Evolutionary conservation across 2,888 invertebrate genomes (phyloP).

Genomic region (Amitus sp.): DNA sequence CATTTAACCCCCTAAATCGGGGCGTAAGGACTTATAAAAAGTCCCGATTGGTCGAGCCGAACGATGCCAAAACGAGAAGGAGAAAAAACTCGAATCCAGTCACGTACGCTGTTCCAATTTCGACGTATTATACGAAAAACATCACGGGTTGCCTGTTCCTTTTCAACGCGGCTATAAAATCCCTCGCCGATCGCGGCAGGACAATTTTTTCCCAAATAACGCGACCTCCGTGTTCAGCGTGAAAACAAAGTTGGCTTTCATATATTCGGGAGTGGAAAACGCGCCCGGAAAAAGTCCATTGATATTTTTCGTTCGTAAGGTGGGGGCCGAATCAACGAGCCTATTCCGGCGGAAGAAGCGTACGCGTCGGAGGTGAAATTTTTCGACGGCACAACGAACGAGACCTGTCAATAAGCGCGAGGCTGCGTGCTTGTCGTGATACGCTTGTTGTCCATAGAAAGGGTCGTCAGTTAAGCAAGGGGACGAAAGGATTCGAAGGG

Average conservation of each 20-base stretch:
- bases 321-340: neutral
- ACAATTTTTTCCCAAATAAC: too few species aligned
- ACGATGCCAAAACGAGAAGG: conserved; percentile 8
- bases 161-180: neutral
- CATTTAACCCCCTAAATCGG: too few species aligned
- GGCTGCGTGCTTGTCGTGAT: conserved; percentile 28
- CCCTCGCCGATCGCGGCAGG: neutral
- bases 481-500: conserved; percentile 37
- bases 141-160: conserved; percentile 10
- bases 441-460: conserved; percentile 21
- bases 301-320: neutral
- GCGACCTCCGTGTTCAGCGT: neutral
- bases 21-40: conserved; percentile 21
- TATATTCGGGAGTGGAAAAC: too few species aligned
- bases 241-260: neutral
- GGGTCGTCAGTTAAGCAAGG: conserved; percentile 29
- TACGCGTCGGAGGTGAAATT: too few species aligned
- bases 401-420: conserved; percentile 30
- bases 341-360: neutral
- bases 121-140: conserved; percentile 28
- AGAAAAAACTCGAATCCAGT: conserved; percentile 14
- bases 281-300: neutral
- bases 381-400: neutral
- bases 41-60: conserved; percentile 30
- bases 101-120: conserved; percentile 14